phyloP scores from a whole-genome alignment of 1,140 invertebrate species.

The Cotesia chilonis region DNA sequence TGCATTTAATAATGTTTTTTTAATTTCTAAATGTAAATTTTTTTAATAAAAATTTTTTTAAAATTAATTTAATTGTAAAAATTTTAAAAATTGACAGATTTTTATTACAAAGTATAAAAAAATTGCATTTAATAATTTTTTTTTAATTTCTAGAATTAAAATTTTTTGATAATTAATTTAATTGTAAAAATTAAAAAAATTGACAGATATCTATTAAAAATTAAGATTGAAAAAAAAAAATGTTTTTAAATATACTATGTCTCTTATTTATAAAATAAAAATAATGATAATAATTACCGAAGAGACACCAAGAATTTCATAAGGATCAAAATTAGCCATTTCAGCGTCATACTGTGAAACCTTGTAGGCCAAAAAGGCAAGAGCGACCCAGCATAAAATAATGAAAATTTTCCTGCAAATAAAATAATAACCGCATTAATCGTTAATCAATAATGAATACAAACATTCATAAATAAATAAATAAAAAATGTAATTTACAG shows the following conservation, averaged over 20 bases:
- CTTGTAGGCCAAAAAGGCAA: conserved; percentile 92
- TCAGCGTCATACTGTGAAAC: conserved; percentile 97
- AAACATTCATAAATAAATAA: conserved; percentile 62
- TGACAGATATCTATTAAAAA: background rate
- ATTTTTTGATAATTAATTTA: too few species aligned
- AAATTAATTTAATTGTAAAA: background rate
- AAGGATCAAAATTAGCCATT: conserved; percentile 98
- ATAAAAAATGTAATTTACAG: conserved; percentile 53
- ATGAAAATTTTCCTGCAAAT: conserved; percentile 73
- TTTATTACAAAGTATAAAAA: too few species aligned
- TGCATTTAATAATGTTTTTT: too few species aligned
- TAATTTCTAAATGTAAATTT: too few species aligned
- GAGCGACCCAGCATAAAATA: conserved; percentile 86
- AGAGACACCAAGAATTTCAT: conserved; percentile 92
- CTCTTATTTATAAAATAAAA: background rate
- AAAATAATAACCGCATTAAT: conserved; percentile 22
- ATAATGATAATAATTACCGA: conserved; percentile 67
- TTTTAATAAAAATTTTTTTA: too few species aligned
- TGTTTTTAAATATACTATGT: too few species aligned
- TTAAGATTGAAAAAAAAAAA: too few species aligned
- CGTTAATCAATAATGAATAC: conserved; percentile 50
- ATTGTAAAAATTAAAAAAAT: background rate
- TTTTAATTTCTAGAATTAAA: too few species aligned
- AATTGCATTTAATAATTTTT: too few species aligned
- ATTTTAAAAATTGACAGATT: background rate